A percentile compares a stretch with the other conserved stretches of the same genome.
These are phyloP conservation scores for Sporophila hypoxantha DNA, from an alignment of 2,113 vertebrate genomes.

Conservation along the genomic window DNA sequence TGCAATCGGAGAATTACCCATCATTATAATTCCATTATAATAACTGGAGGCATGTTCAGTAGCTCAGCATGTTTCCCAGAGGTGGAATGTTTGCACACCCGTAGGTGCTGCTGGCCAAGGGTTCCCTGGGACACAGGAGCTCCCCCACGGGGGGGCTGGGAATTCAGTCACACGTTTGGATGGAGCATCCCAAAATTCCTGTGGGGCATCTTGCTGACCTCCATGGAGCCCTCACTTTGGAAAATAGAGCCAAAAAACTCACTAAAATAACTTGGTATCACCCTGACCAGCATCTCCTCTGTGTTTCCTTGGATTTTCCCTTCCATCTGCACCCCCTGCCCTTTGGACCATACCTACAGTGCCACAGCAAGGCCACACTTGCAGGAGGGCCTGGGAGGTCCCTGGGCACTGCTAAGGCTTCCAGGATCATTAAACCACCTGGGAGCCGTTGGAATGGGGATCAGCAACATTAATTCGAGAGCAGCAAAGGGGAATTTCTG, in stretches of 20 bases:
- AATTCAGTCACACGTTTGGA: not conserved
- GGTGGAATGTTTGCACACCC: not conserved
- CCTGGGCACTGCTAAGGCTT: not conserved
- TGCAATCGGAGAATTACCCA: not conserved
- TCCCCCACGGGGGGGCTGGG: not conserved
- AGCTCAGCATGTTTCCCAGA: not conserved
- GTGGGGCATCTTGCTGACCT: not conserved
- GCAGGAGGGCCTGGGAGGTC: not conserved
- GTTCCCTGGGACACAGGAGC: not conserved
- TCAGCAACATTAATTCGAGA: not conserved
- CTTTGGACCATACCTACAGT: not conserved
- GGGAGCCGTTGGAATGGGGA: not conserved
- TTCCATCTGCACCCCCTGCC: not conserved
- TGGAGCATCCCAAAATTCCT: not conserved
- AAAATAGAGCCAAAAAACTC: not conserved
- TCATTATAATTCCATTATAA: constrained; percentile 26
- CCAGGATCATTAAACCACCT: accelerated
- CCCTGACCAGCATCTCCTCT: not conserved
- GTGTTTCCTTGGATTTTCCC: not conserved
- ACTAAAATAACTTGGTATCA: not conserved
- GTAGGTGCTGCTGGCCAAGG: not conserved
- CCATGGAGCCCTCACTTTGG: not conserved
- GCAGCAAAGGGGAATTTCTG: not conserved
- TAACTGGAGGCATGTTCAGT: not conserved
- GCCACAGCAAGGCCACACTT: not conserved